Conservation (phyloP, 2,888 invertebrate genomes). For the Luperina testacea region DNA sequence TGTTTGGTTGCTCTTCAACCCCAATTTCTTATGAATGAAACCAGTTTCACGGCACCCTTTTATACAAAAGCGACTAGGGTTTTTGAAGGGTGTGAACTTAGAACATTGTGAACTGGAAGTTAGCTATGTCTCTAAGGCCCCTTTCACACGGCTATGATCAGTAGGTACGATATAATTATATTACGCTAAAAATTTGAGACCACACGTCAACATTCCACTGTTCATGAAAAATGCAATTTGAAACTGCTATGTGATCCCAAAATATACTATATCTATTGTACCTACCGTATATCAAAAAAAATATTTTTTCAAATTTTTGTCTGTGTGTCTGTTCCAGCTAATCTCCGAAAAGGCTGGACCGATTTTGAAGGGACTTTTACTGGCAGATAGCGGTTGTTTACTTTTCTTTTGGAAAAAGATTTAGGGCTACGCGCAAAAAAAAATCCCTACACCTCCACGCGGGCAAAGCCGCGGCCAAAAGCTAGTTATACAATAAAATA, state of each 20-base stretch:
- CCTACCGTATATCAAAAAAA: no score
- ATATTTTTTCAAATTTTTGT: no score
- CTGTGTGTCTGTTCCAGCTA: no score
- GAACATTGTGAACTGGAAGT: not conserved
- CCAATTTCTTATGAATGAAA: constrained; percentile 19
- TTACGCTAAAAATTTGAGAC: not conserved
- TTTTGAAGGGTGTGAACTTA: not conserved
- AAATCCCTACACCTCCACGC: no score
- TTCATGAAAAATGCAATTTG: not conserved
- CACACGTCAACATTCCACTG: not conserved
- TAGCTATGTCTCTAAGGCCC: not conserved
- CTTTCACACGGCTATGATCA: not conserved
- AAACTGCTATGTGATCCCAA: not conserved
- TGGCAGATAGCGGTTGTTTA: not conserved
- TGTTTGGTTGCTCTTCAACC: constrained; percentile 29
- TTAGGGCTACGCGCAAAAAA: not conserved
- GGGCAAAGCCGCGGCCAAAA: no score
- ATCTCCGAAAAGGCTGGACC: not conserved
- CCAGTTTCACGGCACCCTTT: constrained; percentile 9
- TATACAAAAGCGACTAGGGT: not conserved
- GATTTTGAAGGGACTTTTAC: not conserved
- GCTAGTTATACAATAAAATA: no score
- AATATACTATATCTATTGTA: not conserved
- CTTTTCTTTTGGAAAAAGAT: not conserved
- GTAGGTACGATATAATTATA: not conserved